Conservation (phyloP, 1,140 invertebrate genomes). For the Sweltsa coloradensis region DNA sequence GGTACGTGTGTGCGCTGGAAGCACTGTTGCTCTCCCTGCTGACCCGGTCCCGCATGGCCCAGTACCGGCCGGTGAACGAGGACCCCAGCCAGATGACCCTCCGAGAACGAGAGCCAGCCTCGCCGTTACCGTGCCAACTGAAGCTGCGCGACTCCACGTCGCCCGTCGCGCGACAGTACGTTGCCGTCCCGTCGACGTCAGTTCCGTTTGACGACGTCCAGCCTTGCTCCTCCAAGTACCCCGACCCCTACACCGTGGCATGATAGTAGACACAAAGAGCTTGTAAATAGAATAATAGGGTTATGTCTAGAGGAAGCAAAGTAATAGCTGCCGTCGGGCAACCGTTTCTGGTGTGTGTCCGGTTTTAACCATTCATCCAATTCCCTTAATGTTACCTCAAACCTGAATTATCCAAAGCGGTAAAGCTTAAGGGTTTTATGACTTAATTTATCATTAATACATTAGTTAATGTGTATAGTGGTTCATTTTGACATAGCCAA, state of each 20-base stretch:
- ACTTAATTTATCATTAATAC: too few species aligned
- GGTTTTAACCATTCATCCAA: too few species aligned
- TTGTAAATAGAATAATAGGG: neutral
- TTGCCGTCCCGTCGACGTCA: slow-evolving; percentile 1
- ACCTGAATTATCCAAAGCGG: too few species aligned
- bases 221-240: slow-evolving; percentile 42
- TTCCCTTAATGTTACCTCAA: too few species aligned
- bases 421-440: too few species aligned
- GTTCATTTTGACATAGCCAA: too few species aligned
- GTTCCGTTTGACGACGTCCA: slow-evolving; percentile 37
- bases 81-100: slow-evolving; percentile 23
- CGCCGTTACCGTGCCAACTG: too few species aligned
- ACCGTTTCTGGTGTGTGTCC: neutral
- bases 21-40: slow-evolving; percentile 20
- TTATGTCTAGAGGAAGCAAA: neutral
- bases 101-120: slow-evolving; percentile 12
- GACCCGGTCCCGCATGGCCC: slow-evolving; percentile 17
- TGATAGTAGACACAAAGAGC: slow-evolving; percentile 17
- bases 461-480: too few species aligned
- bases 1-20: slow-evolving; percentile 21
- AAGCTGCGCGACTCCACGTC: slow-evolving; percentile 7
- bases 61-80: slow-evolving; percentile 19
- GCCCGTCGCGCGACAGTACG: slow-evolving; percentile 16
- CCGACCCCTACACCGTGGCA: slow-evolving; percentile 34
- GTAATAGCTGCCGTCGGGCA: neutral